Conservation (phyloP, 2,888 invertebrate genomes). For the Selenia dentaria region DNA sequence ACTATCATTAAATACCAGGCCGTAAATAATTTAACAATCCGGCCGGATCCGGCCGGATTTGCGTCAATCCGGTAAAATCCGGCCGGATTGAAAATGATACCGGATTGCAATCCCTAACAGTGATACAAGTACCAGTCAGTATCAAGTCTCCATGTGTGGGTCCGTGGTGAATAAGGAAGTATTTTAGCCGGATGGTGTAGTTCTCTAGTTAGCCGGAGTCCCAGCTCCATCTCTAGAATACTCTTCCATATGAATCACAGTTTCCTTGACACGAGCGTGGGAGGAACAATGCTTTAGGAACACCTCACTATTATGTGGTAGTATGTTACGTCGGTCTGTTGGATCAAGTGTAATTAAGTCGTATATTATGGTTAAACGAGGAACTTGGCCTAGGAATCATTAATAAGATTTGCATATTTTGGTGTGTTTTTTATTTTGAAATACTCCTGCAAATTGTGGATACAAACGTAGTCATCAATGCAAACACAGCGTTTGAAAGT, state of each 20-base stretch:
- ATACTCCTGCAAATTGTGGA: too few species aligned
- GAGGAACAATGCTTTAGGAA: constrained; percentile 60
- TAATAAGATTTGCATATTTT: neutral
- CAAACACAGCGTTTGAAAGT: too few species aligned
- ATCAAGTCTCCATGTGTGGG: too few species aligned
- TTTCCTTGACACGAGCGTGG: constrained; percentile 67
- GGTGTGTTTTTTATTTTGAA: neutral
- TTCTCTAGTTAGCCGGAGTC: neutral
- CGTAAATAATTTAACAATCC: too few species aligned
- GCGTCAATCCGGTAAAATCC: too few species aligned
- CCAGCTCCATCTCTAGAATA: constrained; percentile 8
- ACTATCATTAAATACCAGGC: too few species aligned
- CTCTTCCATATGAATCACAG: constrained; percentile 39
- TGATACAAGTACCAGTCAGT: too few species aligned
- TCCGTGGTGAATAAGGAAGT: too few species aligned
- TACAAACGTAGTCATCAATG: too few species aligned
- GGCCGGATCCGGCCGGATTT: too few species aligned
- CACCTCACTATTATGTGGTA: constrained; percentile 24
- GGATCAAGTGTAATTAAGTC: constrained; percentile 21
- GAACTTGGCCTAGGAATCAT: constrained; percentile 22
- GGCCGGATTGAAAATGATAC: too few species aligned
- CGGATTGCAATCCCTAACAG: too few species aligned
- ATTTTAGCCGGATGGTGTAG: neutral
- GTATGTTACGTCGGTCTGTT: constrained; percentile 20
- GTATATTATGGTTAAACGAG: constrained; percentile 22